Evolutionary conservation across 2,113 vertebrate species (phyloP).

Genomic region (Clarias magur): DNA sequence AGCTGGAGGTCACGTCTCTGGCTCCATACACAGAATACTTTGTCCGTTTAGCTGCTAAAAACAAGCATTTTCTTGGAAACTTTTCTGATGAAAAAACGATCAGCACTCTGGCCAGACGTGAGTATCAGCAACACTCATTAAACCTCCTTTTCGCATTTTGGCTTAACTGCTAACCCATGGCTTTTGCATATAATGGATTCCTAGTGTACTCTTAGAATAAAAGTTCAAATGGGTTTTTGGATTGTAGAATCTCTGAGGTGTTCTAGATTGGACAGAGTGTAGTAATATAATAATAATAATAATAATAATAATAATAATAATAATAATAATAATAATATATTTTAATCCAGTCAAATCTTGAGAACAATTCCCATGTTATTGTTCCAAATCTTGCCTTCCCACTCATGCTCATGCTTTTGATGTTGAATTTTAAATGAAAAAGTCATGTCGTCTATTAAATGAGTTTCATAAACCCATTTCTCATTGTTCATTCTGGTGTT

Average conservation of each 20-base stretch:
- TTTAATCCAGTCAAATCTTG: background rate
- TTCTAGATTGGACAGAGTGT: background rate
- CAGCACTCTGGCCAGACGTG: constrained; percentile 65
- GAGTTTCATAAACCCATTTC: background rate
- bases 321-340: too few relatives aligned
- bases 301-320: too few relatives aligned
- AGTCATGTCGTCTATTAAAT: background rate
- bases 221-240: background rate
- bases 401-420: background rate
- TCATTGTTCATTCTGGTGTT: constrained; percentile 25
- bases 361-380: background rate
- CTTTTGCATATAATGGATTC: background rate
- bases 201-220: background rate
- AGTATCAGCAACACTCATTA: constrained; percentile 42
- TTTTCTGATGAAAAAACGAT: constrained; percentile 59
- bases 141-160: background rate
- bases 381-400: background rate
- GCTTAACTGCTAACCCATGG: background rate
- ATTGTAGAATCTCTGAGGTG: background rate
- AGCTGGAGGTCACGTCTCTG: constrained; percentile 55
- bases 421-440: background rate
- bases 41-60: constrained; percentile 67
- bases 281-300: background rate
- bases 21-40: constrained; percentile 66
- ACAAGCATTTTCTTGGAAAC: constrained; percentile 62